Evolutionary conservation across 1,140 invertebrate species (phyloP), one percentile per base, ranked within the genome.

Genomic region (Cherax destructor): DNA sequence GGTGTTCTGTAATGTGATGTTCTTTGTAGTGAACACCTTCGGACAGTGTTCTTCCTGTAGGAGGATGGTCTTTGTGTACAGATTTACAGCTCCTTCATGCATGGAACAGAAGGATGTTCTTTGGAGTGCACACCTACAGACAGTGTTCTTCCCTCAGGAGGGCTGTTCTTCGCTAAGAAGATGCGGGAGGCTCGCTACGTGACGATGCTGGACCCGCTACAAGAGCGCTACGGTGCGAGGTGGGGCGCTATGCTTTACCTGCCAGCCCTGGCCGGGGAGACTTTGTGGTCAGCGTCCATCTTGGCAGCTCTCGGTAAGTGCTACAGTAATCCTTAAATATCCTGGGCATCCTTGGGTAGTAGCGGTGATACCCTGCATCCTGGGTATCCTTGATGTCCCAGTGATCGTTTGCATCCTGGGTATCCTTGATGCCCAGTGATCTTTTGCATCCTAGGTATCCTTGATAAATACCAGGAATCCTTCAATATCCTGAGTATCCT

Each of bases 201-300:
- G 18, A 98, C 97, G 0, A 97, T 98, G 97, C 94, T 98, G 93
- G 97, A 98, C 94, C 97, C 97, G 1, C 97, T 98, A 94, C 96
- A 97, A 94, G 95, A 96, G 83, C 96, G 95, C 92, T 97, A 97
- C 94, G 97, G 97, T 18, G 95, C 96, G 92, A 94, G 96, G 65
- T 96, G 97, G 94, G 97, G 97, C 56, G 97, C 97, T 2, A 94
- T 97, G 50, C 95, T 98, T 84, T 97, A 97, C 93, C 94, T 98
- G 52, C 97, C 97, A 16, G 97, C 97, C 59, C 94, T 98, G 6
- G 95, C 96, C 83, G 97, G 97, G 21, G 97, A 98, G 94, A 95
- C 97, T 41, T 97, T 97, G 94, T 97, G 97, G 97, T 96, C 96
- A 18, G 96, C 96, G 1, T 96, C 97, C 30, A 96, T 98, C 83